Percentiles rank a stretch among this genome's conserved stretches.
phyloP scores from a whole-genome alignment of 2,113 vertebrate genomes.

The Lepus timidus region DNA sequence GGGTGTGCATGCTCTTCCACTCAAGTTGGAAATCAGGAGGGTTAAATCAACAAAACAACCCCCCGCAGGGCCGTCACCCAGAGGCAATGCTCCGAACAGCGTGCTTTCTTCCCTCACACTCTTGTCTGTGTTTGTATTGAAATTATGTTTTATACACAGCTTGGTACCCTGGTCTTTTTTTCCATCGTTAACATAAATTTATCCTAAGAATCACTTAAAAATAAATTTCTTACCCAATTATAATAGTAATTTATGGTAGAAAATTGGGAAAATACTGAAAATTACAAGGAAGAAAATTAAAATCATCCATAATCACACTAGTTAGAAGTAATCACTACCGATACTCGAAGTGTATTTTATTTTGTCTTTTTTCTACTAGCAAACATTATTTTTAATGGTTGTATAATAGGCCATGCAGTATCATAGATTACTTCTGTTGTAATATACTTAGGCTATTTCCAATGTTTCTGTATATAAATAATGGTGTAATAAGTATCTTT shows the following conservation, averaged over 20 bases:
- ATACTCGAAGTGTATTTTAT: conserved; percentile 3
- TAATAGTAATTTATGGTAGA: conserved; percentile 66
- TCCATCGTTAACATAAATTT: conserved; percentile 37
- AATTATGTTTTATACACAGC: conserved; percentile 4
- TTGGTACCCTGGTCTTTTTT: background rate
- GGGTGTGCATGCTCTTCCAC: background rate
- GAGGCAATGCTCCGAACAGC: background rate
- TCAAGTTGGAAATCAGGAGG: background rate
- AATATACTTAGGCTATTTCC: conserved; percentile 56
- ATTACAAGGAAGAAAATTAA: conserved; percentile 78
- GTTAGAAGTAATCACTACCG: conserved; percentile 55
- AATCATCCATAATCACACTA: conserved; percentile 66
- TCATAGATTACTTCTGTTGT: conserved; percentile 63
- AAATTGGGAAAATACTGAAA: conserved; percentile 76
- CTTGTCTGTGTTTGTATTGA: background rate
- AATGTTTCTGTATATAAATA: conserved; percentile 61
- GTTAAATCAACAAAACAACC: background rate
- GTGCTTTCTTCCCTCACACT: background rate
- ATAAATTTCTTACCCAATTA: conserved; percentile 76
- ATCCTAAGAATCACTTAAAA: conserved; percentile 67
- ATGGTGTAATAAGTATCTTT: conserved; percentile 68
- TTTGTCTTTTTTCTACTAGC: conserved; percentile 38
- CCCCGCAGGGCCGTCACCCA: background rate
- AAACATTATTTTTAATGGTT: conserved; percentile 58
- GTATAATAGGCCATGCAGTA: conserved; percentile 5